phyloP scores from a whole-genome alignment of 1,140 invertebrate species.

The Mamestra configurata region DNA sequence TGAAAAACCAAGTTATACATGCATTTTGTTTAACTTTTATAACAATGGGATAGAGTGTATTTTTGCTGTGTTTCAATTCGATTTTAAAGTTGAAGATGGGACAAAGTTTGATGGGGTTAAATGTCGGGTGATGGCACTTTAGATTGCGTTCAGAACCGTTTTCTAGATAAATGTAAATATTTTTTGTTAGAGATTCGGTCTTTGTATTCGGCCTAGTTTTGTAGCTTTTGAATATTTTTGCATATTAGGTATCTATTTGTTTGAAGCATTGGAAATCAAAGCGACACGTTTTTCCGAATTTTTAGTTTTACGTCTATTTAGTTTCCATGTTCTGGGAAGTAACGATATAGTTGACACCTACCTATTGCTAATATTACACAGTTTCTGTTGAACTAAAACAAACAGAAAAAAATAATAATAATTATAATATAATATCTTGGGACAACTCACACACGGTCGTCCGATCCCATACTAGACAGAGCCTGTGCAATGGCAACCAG shows the following conservation, averaged over 20 bases:
- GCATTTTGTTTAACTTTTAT: not conserved
- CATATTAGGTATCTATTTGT: not conserved
- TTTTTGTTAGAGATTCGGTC: conserved; percentile 6
- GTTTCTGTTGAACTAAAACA: too few species aligned
- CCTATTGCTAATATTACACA: too few species aligned
- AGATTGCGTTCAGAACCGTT: conserved; percentile 22
- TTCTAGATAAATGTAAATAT: conserved; percentile 30
- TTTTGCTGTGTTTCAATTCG: not conserved
- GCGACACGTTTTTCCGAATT: too few species aligned
- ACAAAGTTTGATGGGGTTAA: conserved; percentile 27
- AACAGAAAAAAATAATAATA: too few species aligned
- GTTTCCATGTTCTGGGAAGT: too few species aligned
- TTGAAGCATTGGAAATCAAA: too few species aligned
- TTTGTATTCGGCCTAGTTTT: not conserved
- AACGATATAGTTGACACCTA: too few species aligned
- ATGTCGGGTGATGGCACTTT: conserved; percentile 44
- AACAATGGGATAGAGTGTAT: not conserved
- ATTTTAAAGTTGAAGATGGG: not conserved
- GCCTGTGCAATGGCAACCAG: too few species aligned
- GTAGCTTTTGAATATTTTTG: not conserved
- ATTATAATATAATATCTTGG: too few species aligned
- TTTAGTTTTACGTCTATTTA: too few species aligned
- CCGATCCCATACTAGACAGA: too few species aligned
- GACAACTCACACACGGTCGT: too few species aligned
- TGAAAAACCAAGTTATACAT: not conserved